A percentile compares a stretch with the other conserved stretches of the same genome.
phyloP scores from a whole-genome alignment of 2,113 vertebrate species.

The Protomyctophum bolini region DNA sequence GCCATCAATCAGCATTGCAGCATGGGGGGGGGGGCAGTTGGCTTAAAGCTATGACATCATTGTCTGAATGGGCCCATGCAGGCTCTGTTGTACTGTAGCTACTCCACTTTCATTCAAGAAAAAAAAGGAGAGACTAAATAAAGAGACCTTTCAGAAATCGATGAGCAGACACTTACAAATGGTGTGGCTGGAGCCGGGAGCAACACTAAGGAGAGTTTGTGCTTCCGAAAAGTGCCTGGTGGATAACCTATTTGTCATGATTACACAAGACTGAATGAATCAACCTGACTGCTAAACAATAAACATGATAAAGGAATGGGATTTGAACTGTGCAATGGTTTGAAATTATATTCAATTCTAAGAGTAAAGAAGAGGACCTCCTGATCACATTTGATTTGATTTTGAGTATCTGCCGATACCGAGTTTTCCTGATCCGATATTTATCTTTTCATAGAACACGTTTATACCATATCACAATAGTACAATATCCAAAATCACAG shows the following conservation, averaged over 20 bases:
- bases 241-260: slow-evolving; percentile 48
- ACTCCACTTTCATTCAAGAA: slow-evolving; percentile 56
- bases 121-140: slow-evolving; percentile 23
- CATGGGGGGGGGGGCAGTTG: slow-evolving; percentile 20
- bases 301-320: slow-evolving; percentile 34
- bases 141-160: slow-evolving; percentile 51
- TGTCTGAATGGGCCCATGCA: slow-evolving; percentile 14
- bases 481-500: too few relatives aligned
- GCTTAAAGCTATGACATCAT: slow-evolving; percentile 41
- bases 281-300: slow-evolving; percentile 22
- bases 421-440: too few relatives aligned
- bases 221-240: slow-evolving; percentile 55
- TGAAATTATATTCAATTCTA: too few relatives aligned
- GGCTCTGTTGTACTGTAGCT: slow-evolving; percentile 33
- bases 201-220: slow-evolving; percentile 34
- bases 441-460: too few relatives aligned
- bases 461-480: too few relatives aligned
- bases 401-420: too few relatives aligned
- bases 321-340: slow-evolving; percentile 28
- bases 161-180: slow-evolving; percentile 59
- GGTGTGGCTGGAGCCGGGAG: slow-evolving; percentile 14
- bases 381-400: too few relatives aligned
- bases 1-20: slow-evolving; percentile 49
- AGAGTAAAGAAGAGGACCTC: too few relatives aligned
- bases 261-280: slow-evolving; percentile 58